Evolutionary conservation across 2,888 invertebrate genomes (phyloP), one percentile per base, ranked within the genome.

Genomic region (Scaptomyza parva): DNA sequence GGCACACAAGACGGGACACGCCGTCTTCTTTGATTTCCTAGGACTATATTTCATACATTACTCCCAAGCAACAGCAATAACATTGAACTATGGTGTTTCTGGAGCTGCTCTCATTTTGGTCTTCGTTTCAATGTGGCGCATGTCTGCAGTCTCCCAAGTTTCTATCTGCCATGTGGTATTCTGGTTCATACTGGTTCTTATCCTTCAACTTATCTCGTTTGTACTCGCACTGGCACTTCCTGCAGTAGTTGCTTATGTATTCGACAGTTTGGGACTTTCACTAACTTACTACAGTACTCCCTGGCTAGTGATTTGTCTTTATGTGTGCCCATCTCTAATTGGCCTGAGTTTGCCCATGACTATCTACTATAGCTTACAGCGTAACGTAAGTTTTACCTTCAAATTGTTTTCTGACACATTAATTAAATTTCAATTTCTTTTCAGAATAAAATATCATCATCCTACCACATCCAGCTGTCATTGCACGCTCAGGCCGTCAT

Each of bases 21-120:
- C 93, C 5, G 94, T 96, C 0, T 97, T 95, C 92, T 96, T 93
- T 90, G 96, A 97, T 89, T 93, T 94, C 54, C 89, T 96, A 57
- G 95, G 96, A 26, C 78, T 93, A 55, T 94, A 94, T 84, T 92
- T 96, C 82, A 86, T 96, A 1, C 91, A 92, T 37, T 96, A 96
- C 83, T 92, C 95, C 0, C 91, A 93, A 60, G 61, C 78, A 0
- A 86, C 86, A 0, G 92, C 93, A 0, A 87, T 91, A 35, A 78
- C 89, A 0, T n/a, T 92, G 0, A 89, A 92, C 2, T 89, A 87
- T 0, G 24, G 92, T 1, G 45, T 92, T 0, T 92, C 91, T 0
- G 43, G 90, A 0, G 41, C 90, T 6, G 54, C 91, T 11, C 83
- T 93, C 0, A 64, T 88, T 3, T 54, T 88, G 1, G 71, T 91